phyloP scores from a whole-genome alignment of 2,888 invertebrate species.

The Mythimna pallens region DNA sequence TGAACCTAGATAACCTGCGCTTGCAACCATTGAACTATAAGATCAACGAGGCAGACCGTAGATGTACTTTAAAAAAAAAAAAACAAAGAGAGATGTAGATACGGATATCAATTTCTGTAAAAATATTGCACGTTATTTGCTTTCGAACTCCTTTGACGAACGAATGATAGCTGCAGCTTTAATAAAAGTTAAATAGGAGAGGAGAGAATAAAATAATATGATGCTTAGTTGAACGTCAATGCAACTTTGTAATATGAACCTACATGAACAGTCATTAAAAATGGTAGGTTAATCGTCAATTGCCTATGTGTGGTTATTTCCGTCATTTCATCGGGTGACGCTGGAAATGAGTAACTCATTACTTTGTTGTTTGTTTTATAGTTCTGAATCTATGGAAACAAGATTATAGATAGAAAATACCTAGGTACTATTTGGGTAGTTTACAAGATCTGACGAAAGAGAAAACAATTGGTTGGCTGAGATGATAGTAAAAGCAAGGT shows the following conservation, averaged over 20 bases:
- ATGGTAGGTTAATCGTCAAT: constrained; percentile 44
- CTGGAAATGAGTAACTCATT: constrained; percentile 29
- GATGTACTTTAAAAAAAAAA: constrained; percentile 5
- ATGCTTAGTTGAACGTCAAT: background rate
- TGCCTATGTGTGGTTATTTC: constrained; percentile 28
- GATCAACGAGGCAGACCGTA: background rate
- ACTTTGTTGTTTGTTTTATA: constrained; percentile 23
- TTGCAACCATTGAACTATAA: rapidly evolving
- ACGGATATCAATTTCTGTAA: constrained; percentile 1
- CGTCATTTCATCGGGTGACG: constrained; percentile 1
- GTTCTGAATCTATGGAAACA: background rate
- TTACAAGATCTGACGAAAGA: background rate
- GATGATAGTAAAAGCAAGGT: background rate
- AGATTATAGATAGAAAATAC: background rate
- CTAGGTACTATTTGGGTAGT: background rate
- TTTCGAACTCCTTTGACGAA: constrained; percentile 18
- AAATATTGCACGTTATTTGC: constrained; percentile 14
- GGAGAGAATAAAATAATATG: constrained; percentile 5
- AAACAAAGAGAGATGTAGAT: background rate
- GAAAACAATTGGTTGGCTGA: background rate
- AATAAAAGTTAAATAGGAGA: constrained; percentile 9
- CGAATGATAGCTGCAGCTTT: constrained; percentile 17
- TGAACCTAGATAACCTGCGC: background rate
- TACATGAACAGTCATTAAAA: constrained; percentile 2
- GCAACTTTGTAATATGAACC: constrained; percentile 30